Evolutionary conservation across 2,888 invertebrate species (phyloP).

Genomic region (Folsomia manolachei): DNA sequence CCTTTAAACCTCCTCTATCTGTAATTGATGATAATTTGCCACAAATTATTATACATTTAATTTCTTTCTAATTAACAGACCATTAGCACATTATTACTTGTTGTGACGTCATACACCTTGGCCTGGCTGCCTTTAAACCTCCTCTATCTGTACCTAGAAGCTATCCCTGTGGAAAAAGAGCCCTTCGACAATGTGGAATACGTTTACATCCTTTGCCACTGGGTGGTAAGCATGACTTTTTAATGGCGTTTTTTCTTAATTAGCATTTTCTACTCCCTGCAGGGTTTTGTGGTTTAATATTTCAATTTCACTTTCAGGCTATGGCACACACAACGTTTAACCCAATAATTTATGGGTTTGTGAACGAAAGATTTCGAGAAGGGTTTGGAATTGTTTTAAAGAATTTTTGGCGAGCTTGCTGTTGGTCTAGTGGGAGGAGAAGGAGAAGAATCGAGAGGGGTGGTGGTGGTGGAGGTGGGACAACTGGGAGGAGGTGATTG

Average conservation of each 20-base stretch:
- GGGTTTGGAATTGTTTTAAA: neutral
- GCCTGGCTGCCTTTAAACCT: constrained; percentile 57
- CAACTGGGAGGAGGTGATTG: too few relatives aligned
- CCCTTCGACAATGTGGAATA: neutral
- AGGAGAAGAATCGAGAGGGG: too few relatives aligned
- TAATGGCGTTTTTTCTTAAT: neutral
- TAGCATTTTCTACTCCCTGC: neutral
- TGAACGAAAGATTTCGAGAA: constrained; percentile 54
- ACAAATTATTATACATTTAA: neutral
- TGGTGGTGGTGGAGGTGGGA: too few relatives aligned
- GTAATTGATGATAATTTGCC: neutral
- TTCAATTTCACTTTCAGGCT: constrained; percentile 52
- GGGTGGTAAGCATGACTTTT: neutral
- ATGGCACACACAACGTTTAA: constrained; percentile 53
- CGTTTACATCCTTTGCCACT: neutral
- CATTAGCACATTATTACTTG: neutral
- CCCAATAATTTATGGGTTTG: constrained; percentile 53
- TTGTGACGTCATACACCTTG: constrained; percentile 53
- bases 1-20: constrained; percentile 53
- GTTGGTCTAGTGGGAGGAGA: too few relatives aligned
- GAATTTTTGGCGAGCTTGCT: too few relatives aligned
- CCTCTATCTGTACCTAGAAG: constrained; percentile 21
- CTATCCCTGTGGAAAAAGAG: neutral
- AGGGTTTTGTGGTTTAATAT: constrained; percentile 44
- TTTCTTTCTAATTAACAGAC: neutral